Conservation (phyloP, 2,797 vertebrate genomes). For the Falco naumanni region DNA sequence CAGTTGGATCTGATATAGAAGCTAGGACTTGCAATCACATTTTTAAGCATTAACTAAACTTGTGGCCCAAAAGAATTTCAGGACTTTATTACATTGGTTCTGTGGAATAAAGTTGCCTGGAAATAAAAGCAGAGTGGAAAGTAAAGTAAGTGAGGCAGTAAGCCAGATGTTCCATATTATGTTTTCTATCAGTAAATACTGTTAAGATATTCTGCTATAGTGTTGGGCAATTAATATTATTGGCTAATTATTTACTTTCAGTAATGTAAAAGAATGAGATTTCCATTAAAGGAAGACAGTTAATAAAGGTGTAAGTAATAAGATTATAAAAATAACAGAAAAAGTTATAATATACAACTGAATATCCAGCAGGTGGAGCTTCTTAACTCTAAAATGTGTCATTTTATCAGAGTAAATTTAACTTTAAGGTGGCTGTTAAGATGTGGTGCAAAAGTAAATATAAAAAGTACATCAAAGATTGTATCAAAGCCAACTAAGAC, state of each 20-base stretch:
- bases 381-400: slow-evolving; percentile 57
- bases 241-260: background rate
- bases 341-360: background rate
- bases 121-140: background rate
- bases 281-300: background rate
- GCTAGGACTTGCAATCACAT: background rate
- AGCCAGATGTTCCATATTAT: background rate
- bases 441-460: background rate
- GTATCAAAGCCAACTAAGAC: background rate
- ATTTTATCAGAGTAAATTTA: background rate
- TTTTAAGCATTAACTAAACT: background rate
- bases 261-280: background rate
- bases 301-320: background rate
- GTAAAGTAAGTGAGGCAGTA: background rate
- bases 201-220: background rate
- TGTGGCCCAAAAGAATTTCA: background rate
- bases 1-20: background rate
- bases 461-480: background rate
- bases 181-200: background rate
- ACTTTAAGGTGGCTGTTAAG: background rate
- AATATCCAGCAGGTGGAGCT: slow-evolving; percentile 76
- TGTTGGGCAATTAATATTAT: background rate
- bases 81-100: background rate
- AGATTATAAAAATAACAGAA: background rate
- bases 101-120: background rate